Evolutionary conservation across 2,113 vertebrate genomes (phyloP).

Genomic region (Phrynocephalus versicolor): DNA sequence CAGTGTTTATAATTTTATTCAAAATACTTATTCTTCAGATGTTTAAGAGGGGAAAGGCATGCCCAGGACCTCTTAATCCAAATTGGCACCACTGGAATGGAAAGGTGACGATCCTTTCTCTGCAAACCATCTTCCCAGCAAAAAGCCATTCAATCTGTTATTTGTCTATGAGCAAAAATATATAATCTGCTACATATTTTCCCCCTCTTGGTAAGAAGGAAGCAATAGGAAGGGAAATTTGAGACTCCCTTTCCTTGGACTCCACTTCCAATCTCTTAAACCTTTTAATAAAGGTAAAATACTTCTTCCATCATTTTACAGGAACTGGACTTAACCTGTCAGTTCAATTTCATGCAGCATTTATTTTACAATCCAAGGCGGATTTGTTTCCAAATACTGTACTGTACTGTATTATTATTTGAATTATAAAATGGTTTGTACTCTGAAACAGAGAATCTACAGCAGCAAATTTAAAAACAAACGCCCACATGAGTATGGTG

Average conservation of each 20-base stretch:
- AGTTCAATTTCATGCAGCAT: not conserved
- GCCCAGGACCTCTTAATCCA: not conserved
- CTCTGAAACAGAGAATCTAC: not conserved
- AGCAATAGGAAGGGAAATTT: no score
- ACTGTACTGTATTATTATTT: not conserved
- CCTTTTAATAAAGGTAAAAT: no score
- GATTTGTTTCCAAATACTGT: no score
- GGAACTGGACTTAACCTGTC: not conserved
- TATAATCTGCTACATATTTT: no score
- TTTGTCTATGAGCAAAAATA: not conserved
- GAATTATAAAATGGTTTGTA: not conserved
- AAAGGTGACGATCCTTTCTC: not conserved
- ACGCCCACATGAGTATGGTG: not conserved
- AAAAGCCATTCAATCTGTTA: not conserved
- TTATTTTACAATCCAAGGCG: not conserved
- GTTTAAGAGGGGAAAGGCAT: no score
- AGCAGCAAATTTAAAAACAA: not conserved
- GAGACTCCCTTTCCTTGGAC: not conserved
- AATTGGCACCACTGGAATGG: not conserved
- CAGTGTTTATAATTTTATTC: no score
- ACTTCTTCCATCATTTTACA: not conserved
- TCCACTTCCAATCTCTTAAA: not conserved
- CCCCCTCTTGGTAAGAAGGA: no score
- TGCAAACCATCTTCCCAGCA: not conserved
- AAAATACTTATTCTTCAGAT: no score